Conservation (phyloP, 1,140 invertebrate genomes). For the Schmidtea mediterranea region DNA sequence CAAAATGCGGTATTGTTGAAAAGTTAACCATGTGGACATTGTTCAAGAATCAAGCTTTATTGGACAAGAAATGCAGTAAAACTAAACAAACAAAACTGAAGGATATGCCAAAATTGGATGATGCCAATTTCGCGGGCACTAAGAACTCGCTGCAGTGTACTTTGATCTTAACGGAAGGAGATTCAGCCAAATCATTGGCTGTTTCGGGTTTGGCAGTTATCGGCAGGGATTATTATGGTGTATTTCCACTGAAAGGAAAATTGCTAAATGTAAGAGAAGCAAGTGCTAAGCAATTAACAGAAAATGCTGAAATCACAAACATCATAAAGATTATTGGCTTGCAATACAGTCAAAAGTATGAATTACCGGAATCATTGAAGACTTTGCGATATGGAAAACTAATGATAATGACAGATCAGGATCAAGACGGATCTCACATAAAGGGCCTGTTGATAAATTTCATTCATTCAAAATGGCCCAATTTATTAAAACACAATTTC, state of each 20-base stretch:
- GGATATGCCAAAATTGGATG: constrained; percentile 83
- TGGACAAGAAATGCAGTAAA: too few relatives aligned
- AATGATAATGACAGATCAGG: constrained; percentile 99
- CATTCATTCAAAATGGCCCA: constrained; percentile 97
- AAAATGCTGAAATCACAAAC: constrained; percentile 92
- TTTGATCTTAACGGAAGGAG: constrained; percentile 87
- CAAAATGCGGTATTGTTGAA: constrained; percentile 73
- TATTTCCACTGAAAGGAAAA: constrained; percentile 92
- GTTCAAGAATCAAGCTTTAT: too few relatives aligned
- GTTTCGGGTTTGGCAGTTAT: constrained; percentile 80
- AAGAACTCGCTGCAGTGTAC: constrained; percentile 61
- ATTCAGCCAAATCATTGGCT: constrained; percentile 90
- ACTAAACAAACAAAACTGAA: too few relatives aligned
- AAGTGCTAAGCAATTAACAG: constrained; percentile 73
- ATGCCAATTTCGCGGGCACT: constrained; percentile 88
- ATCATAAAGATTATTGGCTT: constrained; percentile 74
- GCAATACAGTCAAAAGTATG: constrained; percentile 88
- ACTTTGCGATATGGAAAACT: constrained; percentile 71
- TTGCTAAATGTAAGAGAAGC: constrained; percentile 89
- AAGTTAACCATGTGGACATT: constrained; percentile 56
- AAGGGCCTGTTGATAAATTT: too few relatives aligned
- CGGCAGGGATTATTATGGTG: constrained; percentile 77
- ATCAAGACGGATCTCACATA: constrained; percentile 63
- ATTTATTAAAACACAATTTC: constrained; percentile 57
- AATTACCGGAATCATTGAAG: constrained; percentile 56